phyloP scores from a whole-genome alignment of 92 coral and sea anemone species.

The Palythoa grandis region DNA sequence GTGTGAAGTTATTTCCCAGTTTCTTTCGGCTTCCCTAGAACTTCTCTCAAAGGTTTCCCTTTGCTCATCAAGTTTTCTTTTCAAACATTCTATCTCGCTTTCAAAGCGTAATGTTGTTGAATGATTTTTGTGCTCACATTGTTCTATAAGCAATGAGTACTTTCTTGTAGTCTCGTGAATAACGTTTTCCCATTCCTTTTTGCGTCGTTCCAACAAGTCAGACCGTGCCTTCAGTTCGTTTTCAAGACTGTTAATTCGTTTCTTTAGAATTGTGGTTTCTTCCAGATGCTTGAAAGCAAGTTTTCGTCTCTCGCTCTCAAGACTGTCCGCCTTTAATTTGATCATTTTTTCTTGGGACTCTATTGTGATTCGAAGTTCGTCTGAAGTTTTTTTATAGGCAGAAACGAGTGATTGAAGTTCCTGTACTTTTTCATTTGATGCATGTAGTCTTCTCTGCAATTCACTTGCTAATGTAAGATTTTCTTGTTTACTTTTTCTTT shows the following conservation, averaged over 20 bases:
- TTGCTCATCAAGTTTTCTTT: not conserved
- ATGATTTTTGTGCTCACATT: not conserved
- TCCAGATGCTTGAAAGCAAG: not conserved
- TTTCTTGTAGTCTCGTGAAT: conserved; percentile 12
- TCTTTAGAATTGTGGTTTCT: conserved; percentile 9
- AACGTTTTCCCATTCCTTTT: conserved; percentile 31
- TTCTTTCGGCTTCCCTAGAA: not conserved
- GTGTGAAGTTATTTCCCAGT: not conserved
- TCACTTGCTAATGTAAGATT: not conserved
- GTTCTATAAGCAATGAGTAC: not conserved
- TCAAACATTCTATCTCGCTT: not conserved
- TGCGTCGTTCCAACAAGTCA: conserved; percentile 16
- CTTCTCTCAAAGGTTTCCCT: not conserved
- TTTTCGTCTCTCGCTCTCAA: not conserved
- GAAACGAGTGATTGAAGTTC: not conserved
- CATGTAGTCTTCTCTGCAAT: not conserved
- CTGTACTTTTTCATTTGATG: not conserved
- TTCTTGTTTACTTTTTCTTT: not conserved
- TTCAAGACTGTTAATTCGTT: conserved; percentile 16
- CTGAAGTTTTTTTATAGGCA: not conserved
- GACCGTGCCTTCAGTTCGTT: not conserved
- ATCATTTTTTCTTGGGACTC: not conserved
- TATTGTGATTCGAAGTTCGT: conserved; percentile 14
- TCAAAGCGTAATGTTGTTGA: not conserved
- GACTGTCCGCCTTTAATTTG: not conserved